Conservation (phyloP, 2,888 invertebrate genomes). For the Pteria penguin region DNA sequence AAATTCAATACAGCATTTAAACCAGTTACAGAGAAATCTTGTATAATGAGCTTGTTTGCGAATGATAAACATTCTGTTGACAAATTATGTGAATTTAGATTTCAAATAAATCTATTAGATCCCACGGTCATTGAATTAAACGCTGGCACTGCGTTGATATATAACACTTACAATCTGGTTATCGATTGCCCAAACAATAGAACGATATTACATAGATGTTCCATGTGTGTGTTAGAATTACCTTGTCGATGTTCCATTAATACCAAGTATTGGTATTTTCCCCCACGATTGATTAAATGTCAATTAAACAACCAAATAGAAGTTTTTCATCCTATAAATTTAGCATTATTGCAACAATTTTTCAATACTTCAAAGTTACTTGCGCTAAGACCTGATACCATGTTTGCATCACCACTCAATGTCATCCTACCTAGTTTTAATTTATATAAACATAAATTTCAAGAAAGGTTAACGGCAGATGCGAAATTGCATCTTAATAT, state of each 20-base stretch:
- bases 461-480: slow-evolving; percentile 22
- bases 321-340: slow-evolving; percentile 33
- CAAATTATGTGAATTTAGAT: background rate
- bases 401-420: slow-evolving; percentile 23
- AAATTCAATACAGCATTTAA: background rate
- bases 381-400: slow-evolving; percentile 25
- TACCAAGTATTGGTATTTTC: background rate
- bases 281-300: slow-evolving; percentile 4
- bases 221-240: slow-evolving; percentile 16
- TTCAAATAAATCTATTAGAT: background rate
- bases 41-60: slow-evolving; percentile 5
- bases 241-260: slow-evolving; percentile 1
- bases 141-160: background rate
- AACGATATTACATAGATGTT: slow-evolving; percentile 10
- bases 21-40: background rate
- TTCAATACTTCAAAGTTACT: slow-evolving; percentile 22
- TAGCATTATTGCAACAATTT: slow-evolving; percentile 36
- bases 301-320: background rate
- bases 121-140: background rate
- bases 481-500: slow-evolving; percentile 25
- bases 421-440: slow-evolving; percentile 33
- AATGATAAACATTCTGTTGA: background rate
- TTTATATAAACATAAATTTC: slow-evolving; percentile 35
- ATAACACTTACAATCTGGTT: slow-evolving; percentile 5
- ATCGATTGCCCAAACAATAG: slow-evolving; percentile 15